A percentile compares a stretch with the other conserved stretches of the same genome.
These are phyloP conservation scores for Melanitta fusca DNA, from an alignment of 2,797 vertebrate genomes.

Conservation along the genomic window DNA sequence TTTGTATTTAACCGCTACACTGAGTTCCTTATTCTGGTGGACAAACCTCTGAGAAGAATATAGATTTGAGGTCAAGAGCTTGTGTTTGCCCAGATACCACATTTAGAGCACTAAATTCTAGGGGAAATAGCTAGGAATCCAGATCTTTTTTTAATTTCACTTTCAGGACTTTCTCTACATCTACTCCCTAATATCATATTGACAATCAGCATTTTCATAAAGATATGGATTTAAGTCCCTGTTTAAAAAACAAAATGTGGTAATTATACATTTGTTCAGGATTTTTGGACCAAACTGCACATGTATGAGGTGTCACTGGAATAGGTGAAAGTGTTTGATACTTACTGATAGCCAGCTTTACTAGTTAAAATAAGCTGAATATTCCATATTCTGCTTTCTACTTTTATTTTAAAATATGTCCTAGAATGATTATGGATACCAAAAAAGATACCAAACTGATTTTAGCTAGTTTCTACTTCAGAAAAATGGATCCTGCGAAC, in stretches of 20 bases:
- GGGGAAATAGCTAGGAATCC: conserved; percentile 35
- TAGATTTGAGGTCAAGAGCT: conserved; percentile 39
- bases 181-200: neutral
- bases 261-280: conserved; percentile 55
- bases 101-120: conserved; percentile 56
- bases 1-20: conserved; percentile 44
- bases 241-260: neutral
- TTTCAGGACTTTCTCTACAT: neutral
- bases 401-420: conserved; percentile 61
- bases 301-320: neutral
- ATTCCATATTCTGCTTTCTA: conserved; percentile 17
- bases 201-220: neutral
- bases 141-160: conserved; percentile 44
- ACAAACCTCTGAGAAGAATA: neutral
- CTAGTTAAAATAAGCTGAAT: conserved; percentile 51
- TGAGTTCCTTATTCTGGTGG: conserved; percentile 18
- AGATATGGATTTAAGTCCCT: neutral
- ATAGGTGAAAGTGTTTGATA: neutral
- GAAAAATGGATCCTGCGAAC: neutral
- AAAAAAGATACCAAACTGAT: neutral
- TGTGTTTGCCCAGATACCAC: conserved; percentile 41
- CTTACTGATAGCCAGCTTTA: conserved; percentile 11
- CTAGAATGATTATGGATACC: conserved; percentile 19
- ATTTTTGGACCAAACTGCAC: conserved; percentile 21
- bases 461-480: neutral